These are phyloP conservation scores for Papilio polytes DNA, from an alignment of 1,140 invertebrate genomes.

Conservation along the genomic window DNA sequence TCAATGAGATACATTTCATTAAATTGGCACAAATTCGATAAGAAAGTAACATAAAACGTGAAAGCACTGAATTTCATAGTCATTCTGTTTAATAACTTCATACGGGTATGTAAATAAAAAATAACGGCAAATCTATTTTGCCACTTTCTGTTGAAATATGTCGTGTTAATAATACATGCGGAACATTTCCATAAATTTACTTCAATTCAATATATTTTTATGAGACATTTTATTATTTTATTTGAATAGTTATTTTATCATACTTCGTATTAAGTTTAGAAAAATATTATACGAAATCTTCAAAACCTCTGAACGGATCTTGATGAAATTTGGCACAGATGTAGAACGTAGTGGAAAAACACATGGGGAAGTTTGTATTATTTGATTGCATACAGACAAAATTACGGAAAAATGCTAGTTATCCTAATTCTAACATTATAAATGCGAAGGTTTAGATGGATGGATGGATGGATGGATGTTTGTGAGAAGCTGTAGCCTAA, in stretches of 20 bases:
- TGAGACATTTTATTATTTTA: neutral
- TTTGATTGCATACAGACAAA: too few relatives aligned
- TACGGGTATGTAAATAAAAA: conserved; percentile 38
- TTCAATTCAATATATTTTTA: neutral
- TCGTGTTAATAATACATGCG: neutral
- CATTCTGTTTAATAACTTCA: conserved; percentile 34
- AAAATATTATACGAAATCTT: too few relatives aligned
- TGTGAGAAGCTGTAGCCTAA: too few relatives aligned
- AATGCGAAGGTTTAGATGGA: too few relatives aligned
- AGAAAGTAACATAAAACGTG: conserved; percentile 21
- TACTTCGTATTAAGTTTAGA: too few relatives aligned
- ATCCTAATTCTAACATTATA: too few relatives aligned
- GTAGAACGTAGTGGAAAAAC: too few relatives aligned
- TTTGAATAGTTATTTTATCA: neutral
- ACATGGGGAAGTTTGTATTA: too few relatives aligned
- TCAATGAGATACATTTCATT: conserved; percentile 26
- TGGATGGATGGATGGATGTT: too few relatives aligned
- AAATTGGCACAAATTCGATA: conserved; percentile 31
- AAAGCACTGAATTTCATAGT: conserved; percentile 35
- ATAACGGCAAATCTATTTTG: conserved; percentile 31
- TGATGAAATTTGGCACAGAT: too few relatives aligned
- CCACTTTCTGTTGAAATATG: conserved; percentile 16
- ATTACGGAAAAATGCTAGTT: too few relatives aligned
- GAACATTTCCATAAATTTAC: conserved; percentile 12
- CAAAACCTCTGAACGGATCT: too few relatives aligned